Evolutionary conservation across 2,113 vertebrate genomes (phyloP).

Genomic region (Sebastes schlegelii): DNA sequence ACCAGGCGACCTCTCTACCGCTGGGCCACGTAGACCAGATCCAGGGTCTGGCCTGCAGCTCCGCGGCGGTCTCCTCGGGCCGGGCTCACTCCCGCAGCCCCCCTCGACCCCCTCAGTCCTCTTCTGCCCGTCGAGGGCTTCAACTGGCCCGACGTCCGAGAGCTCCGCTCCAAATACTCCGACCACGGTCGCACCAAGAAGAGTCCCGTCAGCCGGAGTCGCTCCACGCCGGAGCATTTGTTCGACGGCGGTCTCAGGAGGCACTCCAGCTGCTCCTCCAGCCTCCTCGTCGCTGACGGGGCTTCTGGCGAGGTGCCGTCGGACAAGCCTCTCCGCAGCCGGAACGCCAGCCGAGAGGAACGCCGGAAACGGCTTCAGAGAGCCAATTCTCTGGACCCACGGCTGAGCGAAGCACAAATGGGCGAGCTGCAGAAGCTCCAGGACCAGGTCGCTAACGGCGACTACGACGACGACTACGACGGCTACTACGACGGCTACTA

Average conservation of each 20-base stretch:
- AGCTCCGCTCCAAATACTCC: constrained; percentile 88
- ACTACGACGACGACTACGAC: constrained; percentile 66
- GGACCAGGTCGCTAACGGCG: not conserved
- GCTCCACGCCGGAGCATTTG: constrained; percentile 81
- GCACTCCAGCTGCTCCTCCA: constrained; percentile 70
- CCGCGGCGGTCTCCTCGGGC: constrained; percentile 11
- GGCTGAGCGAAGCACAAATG: constrained; percentile 29
- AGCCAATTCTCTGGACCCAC: constrained; percentile 74
- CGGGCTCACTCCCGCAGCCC: constrained; percentile 71
- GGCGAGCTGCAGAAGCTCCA: constrained; percentile 56
- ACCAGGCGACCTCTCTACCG: constrained; percentile 53
- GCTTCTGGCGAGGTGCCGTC: not conserved
- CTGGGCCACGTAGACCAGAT: constrained; percentile 30
- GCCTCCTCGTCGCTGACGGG: not conserved
- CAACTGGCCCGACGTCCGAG: constrained; percentile 89
- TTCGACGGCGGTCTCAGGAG: constrained; percentile 51
- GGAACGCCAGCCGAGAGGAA: not conserved
- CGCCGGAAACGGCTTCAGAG: constrained; percentile 51
- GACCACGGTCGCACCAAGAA: constrained; percentile 2
- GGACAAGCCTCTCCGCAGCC: not conserved
- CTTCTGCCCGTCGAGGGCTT: constrained; percentile 82
- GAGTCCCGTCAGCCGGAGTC: constrained; percentile 15
- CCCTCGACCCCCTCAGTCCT: constrained; percentile 81
- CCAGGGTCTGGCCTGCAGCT: not conserved
- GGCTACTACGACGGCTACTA: constrained; percentile 80